phyloP scores from a whole-genome alignment of 1,140 invertebrate genomes.

The Hypsibius dujardini region DNA sequence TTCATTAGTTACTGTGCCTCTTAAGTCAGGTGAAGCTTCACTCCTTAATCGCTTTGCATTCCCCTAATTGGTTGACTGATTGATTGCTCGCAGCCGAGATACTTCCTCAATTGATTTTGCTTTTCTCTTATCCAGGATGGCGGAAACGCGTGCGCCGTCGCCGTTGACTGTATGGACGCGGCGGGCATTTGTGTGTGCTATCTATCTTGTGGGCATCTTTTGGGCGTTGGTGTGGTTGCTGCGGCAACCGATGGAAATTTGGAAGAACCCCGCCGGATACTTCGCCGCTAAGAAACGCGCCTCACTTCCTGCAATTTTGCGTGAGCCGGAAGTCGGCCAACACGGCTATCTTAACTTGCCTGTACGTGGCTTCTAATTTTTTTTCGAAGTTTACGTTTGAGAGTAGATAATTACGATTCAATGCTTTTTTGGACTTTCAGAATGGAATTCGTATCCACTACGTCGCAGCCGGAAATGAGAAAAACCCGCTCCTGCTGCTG shows the following conservation, averaged over 20 bases:
- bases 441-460: slow-evolving; percentile 6
- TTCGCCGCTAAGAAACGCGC: slow-evolving; percentile 4
- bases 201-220: not conserved
- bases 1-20: too few relatives aligned
- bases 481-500: not conserved
- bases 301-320: not conserved
- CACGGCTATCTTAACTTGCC: slow-evolving; percentile 1
- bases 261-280: not conserved
- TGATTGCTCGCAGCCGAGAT: too few relatives aligned
- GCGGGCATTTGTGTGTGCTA: not conserved
- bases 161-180: not conserved
- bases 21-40: too few relatives aligned
- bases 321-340: not conserved
- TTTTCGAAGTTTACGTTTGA: not conserved
- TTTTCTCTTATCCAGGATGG: slow-evolving; percentile 5
- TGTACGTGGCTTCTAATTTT: not conserved
- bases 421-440: not conserved
- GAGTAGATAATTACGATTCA: not conserved
- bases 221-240: not conserved
- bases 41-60: too few relatives aligned
- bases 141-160: not conserved
- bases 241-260: not conserved
- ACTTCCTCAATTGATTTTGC: not conserved
- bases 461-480: not conserved
- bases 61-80: too few relatives aligned